A percentile compares a stretch with the other conserved stretches of the same genome.
phyloP scores from a whole-genome alignment of 2,113 vertebrate species.

The Microtus ochrogaster region DNA sequence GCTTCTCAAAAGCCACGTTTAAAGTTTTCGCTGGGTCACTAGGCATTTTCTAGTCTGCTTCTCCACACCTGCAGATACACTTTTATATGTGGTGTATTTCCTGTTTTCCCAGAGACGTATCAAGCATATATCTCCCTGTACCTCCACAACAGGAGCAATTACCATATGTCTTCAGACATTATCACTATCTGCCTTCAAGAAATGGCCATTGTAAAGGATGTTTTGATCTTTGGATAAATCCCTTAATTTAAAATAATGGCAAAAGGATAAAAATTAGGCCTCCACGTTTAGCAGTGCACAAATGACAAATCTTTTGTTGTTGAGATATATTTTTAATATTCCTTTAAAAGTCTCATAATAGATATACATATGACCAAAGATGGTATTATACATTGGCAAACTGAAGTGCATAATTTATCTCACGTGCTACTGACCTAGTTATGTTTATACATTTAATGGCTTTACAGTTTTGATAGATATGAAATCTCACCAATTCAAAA shows the following conservation, averaged over 20 bases:
- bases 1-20: constrained; percentile 42
- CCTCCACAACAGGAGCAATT: constrained; percentile 55
- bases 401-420: constrained; percentile 77
- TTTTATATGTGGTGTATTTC: constrained; percentile 4
- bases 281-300: constrained; percentile 67
- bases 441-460: constrained; percentile 71
- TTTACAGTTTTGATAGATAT: constrained; percentile 68
- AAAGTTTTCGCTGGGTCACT: constrained; percentile 36
- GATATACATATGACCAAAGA: constrained; percentile 80
- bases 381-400: constrained; percentile 70
- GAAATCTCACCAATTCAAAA: not conserved
- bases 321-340: constrained; percentile 78
- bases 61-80: constrained; percentile 47
- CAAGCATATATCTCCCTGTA: constrained; percentile 37
- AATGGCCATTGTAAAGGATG: constrained; percentile 76
- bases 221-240: constrained; percentile 79
- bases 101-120: not conserved
- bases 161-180: constrained; percentile 49
- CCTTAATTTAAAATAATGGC: constrained; percentile 83
- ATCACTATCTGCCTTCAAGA: constrained; percentile 66
- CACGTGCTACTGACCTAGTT: constrained; percentile 65
- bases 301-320: constrained; percentile 82
- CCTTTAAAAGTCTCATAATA: constrained; percentile 76
- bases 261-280: constrained; percentile 80
- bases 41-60: not conserved